Base-by-base conservation (phyloP, 2,113 vertebrate species). In the Paradisaea rubra region DNA sequence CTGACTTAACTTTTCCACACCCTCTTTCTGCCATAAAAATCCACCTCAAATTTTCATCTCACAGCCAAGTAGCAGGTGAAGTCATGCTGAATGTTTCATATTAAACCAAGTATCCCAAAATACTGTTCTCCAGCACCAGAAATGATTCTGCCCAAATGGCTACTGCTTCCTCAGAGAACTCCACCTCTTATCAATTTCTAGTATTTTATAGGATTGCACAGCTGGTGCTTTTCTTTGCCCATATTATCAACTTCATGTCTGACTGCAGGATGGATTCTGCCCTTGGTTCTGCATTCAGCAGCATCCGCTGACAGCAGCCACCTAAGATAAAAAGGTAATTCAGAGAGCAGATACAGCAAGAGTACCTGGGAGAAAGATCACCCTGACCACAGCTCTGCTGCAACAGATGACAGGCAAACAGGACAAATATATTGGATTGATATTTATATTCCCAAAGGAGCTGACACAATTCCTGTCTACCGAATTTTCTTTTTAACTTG, bases 21-120 rank as follows among this genome's bases (percentile, higher is more conserved):
- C 89, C 77, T 69, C 35, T 91, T 93, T 91, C 86, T 80, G 73
- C 57, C 80, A 56, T 91, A 89, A 95, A 96, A 94, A 84, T 81
- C 59, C 45, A 80, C 74, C 44, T 76, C 57, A 78, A 76, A 82
- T 91, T 83, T 96, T 78, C 82, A 81, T 54, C 57, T 88, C 33
- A 14, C 33, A 37, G 64, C 70, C 45, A 61, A 74, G 42, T 30
- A 81, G 37, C 68, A 83, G 81, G 80, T 92, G 86, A 85, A 86
- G 59, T 64, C 78, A 83, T 86, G 66, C 28, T 0, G 2, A 93
- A 68, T 25, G n/a, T 91, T 92, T 89, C 70, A 39, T 39, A 19
- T 82, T 86, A 88, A 81, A 88, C 22, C 28, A 88, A 81, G 15
- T 72, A 77, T 50, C 77, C 81, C 15, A 3, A 92, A 94, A 92